Evolutionary conservation across 2,113 vertebrate species (phyloP).

Genomic region (Tyto alba): DNA sequence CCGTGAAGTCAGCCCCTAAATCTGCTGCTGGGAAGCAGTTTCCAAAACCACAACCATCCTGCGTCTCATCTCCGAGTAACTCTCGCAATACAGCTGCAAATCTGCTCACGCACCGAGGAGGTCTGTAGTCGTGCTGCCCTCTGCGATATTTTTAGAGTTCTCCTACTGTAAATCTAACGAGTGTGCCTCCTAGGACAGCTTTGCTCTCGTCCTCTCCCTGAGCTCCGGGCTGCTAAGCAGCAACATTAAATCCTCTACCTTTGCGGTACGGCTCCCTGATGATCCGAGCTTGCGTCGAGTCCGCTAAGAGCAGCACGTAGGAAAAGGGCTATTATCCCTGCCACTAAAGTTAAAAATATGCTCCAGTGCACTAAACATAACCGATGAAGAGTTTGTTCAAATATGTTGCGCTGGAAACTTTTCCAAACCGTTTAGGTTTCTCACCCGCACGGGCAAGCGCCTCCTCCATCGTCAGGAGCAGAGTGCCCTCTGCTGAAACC

Average conservation of each 20-base stretch:
- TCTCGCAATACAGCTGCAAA: not conserved
- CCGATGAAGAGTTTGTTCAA: conserved; percentile 43
- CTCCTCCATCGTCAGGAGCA: conserved; percentile 2
- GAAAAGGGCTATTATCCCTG: not conserved
- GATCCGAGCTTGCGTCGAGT: not conserved
- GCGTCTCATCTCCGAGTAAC: conserved; percentile 2
- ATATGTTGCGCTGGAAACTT: conserved; percentile 52
- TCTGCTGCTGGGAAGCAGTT: conserved; percentile 1
- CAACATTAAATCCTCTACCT: not conserved
- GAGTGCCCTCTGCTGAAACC: conserved; percentile 42
- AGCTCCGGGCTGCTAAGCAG: not conserved
- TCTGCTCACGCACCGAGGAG: not conserved
- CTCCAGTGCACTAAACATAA: conserved; percentile 52
- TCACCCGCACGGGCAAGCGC: not conserved
- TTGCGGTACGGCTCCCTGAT: not conserved
- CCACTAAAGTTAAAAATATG: conserved; percentile 45
- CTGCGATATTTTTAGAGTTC: conserved; percentile 33
- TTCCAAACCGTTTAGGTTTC: conserved; percentile 35
- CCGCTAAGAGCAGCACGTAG: not conserved
- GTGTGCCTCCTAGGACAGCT: not conserved
- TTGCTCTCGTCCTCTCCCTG: not conserved
- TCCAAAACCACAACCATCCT: conserved; percentile 18
- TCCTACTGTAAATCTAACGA: conserved; percentile 28
- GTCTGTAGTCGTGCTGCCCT: conserved; percentile 24
- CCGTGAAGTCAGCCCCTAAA: conserved; percentile 10